Evolutionary conservation across 2,113 vertebrate genomes (phyloP), one percentile per base, ranked within the genome.

Genomic region (Mus spicilegus): DNA sequence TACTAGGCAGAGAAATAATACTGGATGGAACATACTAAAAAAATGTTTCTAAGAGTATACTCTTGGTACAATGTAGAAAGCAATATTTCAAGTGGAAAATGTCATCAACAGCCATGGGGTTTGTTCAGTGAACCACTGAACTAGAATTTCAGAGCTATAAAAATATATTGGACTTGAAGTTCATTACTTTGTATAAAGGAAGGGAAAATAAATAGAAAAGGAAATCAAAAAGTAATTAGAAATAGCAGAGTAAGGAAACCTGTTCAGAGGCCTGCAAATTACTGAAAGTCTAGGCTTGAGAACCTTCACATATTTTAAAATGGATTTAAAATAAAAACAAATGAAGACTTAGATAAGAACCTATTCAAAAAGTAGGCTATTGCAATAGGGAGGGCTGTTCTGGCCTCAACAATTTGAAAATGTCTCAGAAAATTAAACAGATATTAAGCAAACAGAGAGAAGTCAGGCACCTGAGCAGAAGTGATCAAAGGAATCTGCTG

Each of bases 11-110:
- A 92, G 26, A 72, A 88, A 84, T 56, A 24, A 1, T 73, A 12
- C 11, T 92, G 49, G n/a, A 72, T 91, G 7, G 70, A 80, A 92
- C 36, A 81, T 80, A 93, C 26, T 75, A 67, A 76, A 30, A 85
- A 94, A 76, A 0, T 12, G 11, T 87, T 88, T 93, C 20, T 22
- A 88, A 92, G 24, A 78, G 2, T 17, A 58, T 2, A 69, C 58
- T 54, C 26, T 54, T 63, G 11, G 7, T 84, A 85, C 90, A 84
- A 86, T 82, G 3, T 58, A 30, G n/a, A 46, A 95, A 96, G 24
- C 3, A 90, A 51, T 90, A 90, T 70, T 92, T 96, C n/a, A 81
- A 8, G 28, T 72, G 19, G 65, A 96, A 92, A 89, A 86, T 95
- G 51, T 77, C 14, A 91, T 11, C 26, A 88, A 65, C 22, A 76